Evolutionary conservation across 1,140 invertebrate genomes (phyloP), one percentile per base, ranked within the genome.

Genomic region (Conopomorpha cramerella): DNA sequence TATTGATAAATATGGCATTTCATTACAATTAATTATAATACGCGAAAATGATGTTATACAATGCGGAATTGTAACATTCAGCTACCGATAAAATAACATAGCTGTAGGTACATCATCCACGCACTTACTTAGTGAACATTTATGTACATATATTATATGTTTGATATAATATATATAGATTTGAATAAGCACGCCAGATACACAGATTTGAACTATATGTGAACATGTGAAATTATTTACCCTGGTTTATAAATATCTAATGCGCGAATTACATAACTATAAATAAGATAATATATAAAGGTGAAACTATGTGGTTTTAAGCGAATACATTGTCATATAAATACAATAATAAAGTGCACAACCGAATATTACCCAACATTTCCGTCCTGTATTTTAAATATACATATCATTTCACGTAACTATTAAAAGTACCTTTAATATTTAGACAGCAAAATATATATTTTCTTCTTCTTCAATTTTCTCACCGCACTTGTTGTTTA

Each of bases 331-430:
- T 51, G 55, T 59, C 58, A 55, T 63, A 55, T 66, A 68, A 63
- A 73, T 51, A 47, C 46, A 53, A 66, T 67, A 70, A 53, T 62
- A 68, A 62, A 6, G 55, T 61, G 63, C 62, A 74, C 68, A 74
- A 71, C 64, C 66, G 58, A 62, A 6, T 61, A 50, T 59, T 67
- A 67, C 59, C 65, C 63, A 70, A 55, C 49, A 23, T 23, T 42
- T 51, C 43, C 41, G 55, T 60, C 55, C 51, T 71, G 59, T 59
- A 64, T 54, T 41, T 49, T 39, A 34, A 51, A 52, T 23, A 6
- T 23, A 23, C 4, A 23, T n/a, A n/a, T n/a, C n/a, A n/a, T n/a
- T n/a, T n/a, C n/a, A n/a, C n/a, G n/a, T n/a, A n/a, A n/a, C n/a
- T n/a, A n/a, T n/a, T n/a, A n/a, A n/a, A n/a, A n/a, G n/a, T n/a